Evolutionary conservation across 2,888 invertebrate genomes (phyloP), one percentile per base, ranked within the genome.

Genomic region (Rhagophthalmus giganteus): DNA sequence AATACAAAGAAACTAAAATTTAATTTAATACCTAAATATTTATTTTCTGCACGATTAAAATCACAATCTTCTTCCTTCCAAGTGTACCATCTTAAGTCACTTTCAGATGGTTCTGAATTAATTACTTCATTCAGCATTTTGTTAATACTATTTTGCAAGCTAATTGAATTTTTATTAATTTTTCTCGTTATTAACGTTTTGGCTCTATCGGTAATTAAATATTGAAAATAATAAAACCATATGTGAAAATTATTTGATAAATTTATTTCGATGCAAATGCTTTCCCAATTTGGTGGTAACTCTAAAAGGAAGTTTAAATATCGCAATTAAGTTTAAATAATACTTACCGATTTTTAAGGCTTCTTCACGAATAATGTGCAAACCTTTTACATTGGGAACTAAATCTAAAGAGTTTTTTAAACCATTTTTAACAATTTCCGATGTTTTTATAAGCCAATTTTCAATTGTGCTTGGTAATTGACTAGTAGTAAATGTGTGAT

Each of bases 191-290:
- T 81, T 38, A 88, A 80, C 2, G 78, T 76, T 62, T 83, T 81
- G 7, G 85, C 85, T 27, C 90, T 78, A 25, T 79, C 73, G n/a
- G 88, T 87, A 20, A 90, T 75, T 4, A 88, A 70, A 1, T 86
- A 85, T 68, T 88, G 86, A 73, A 87, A 90, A 66, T 84, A 86
- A 55, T 81, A 78, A 27, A 81, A 80, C 84, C 89, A 90, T 4
- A 89, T 84, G 58, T 86, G 84, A 11, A 82, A 70, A 25, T 73
- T 72, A 3, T 72, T 70, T 1, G 78, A 75, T n/a, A 88, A 74
- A 46, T 79, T 76, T 0, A 86, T 74, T 2, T 82, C 78, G 8
- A 76, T 70, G 68, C 86, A 86, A 28, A 88, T 80, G 6, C 73
- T 67, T 2, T 76, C 73, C 85, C 88, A 89, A 63, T 84, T 82